These are phyloP conservation scores for Pygocentrus nattereri DNA, from an alignment of 2,797 vertebrate genomes.

Conservation along the genomic window DNA sequence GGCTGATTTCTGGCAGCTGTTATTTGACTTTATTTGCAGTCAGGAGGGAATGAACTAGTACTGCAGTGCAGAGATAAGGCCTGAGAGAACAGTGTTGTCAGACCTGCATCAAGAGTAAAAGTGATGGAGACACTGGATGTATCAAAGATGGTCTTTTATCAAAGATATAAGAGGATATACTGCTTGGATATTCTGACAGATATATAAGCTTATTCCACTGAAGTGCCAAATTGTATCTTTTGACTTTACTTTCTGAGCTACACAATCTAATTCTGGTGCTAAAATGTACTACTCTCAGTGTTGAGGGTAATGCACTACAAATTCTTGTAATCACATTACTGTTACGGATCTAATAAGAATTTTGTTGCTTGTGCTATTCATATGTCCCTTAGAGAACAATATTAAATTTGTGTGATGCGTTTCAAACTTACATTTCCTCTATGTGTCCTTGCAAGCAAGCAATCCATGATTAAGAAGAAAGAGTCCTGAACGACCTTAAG, in stretches of 20 bases:
- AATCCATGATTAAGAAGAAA: too few species aligned
- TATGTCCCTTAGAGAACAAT: too few species aligned
- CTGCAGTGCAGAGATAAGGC: slow-evolving; percentile 28
- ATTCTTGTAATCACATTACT: too few species aligned
- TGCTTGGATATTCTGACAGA: background rate
- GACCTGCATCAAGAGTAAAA: background rate
- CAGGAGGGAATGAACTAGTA: slow-evolving; percentile 13
- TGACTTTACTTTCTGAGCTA: background rate
- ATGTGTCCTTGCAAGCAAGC: too few species aligned
- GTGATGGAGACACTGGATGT: background rate
- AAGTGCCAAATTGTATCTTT: too few species aligned
- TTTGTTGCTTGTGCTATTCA: too few species aligned
- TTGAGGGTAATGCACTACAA: too few species aligned
- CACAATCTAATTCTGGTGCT: background rate
- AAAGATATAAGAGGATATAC: background rate
- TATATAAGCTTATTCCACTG: background rate
- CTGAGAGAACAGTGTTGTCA: background rate
- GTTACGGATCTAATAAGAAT: too few species aligned
- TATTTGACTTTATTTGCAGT: background rate
- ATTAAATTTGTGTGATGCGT: too few species aligned
- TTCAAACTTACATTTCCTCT: too few species aligned
- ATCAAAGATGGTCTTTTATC: background rate
- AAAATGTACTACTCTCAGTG: too few species aligned
- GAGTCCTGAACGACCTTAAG: too few species aligned
- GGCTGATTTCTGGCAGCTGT: background rate